Evolutionary conservation across 2,888 invertebrate species (phyloP).

Genomic region (Tetropium fuscum): DNA sequence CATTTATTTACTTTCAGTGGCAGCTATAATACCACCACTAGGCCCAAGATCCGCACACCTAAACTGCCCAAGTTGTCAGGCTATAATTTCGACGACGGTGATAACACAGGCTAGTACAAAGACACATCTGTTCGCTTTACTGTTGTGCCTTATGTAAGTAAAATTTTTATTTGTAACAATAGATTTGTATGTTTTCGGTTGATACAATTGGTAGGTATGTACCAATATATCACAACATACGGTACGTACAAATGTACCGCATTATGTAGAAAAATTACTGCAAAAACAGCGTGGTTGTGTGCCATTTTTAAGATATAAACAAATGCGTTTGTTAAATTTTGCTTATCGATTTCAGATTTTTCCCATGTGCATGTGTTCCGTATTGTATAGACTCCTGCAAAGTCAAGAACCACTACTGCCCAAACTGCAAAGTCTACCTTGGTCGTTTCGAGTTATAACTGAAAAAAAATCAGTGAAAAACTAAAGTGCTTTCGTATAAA

Average conservation of each 20-base stretch:
- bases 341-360: slow-evolving; percentile 57
- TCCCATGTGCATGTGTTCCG: slow-evolving; percentile 64
- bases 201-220: too few species aligned
- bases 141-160: neutral
- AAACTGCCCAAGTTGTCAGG: slow-evolving; percentile 65
- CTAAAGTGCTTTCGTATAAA: too few species aligned
- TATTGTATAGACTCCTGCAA: slow-evolving; percentile 66
- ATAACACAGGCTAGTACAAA: slow-evolving; percentile 62
- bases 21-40: neutral
- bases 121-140: slow-evolving; percentile 65
- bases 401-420: slow-evolving; percentile 65
- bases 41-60: slow-evolving; percentile 60
- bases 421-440: slow-evolving; percentile 64
- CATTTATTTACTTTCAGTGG: neutral
- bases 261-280: too few species aligned
- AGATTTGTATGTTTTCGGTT: too few species aligned
- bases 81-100: slow-evolving; percentile 61
- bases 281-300: too few species aligned
- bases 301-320: too few species aligned
- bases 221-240: too few species aligned
- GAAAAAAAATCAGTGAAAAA: too few species aligned
- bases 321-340: too few species aligned
- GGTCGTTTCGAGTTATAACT: slow-evolving; percentile 49
- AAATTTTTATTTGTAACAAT: neutral
- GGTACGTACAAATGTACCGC: too few species aligned